Base-by-base conservation (phyloP, 2,113 vertebrate genomes). In the Petrocephalus microphthalmus region DNA sequence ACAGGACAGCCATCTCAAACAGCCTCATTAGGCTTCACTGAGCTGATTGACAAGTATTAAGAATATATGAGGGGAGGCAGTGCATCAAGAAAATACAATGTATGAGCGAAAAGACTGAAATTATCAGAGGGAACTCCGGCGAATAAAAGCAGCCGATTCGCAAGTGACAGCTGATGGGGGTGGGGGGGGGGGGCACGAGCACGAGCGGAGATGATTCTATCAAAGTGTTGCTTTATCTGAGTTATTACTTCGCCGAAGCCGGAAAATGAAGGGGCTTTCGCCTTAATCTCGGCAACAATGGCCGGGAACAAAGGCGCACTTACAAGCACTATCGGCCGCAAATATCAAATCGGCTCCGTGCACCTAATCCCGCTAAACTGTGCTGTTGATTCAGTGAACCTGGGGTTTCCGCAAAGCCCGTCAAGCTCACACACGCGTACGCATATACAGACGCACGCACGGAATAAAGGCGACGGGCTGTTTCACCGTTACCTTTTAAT, bases 291-390 rank as follows among this genome's bases (percentile, higher is more conserved):
- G 67, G 91, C 91, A 93, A 95, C 95, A 95, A 95, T 95, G 90
- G 94, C 94, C 90, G 91, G 91, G 92, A 95, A 95, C 94, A 95
- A 96, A 96, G 93, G 90, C 94, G 86, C 94, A 94, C 95, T 95
- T 95, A 94, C 95, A 94, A 94, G 94, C 93, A 91, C 93, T 96
- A 96, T 96, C 95, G 93, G 94, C 92, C 91, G 92, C 93, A 95
- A 94, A 95, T 95, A 96, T 96, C 95, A 96, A 95, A 95, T 96
- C 95, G 95, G 94, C 94, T 94, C 92, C 42, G 93, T 90, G 92
- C 93, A 95, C 94, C 93, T 95, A 94, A 95, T 96, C 95, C 94
- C 89, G 90, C 93, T 94, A 94, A 91, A 94, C 93, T 92, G 93
- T 92, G 92, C 92, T 93, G 93, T 94, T 91, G 92, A 93, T 93